These are phyloP conservation scores for Notodonta ziczac DNA, from an alignment of 2,888 invertebrate species.

Conservation along the genomic window DNA sequence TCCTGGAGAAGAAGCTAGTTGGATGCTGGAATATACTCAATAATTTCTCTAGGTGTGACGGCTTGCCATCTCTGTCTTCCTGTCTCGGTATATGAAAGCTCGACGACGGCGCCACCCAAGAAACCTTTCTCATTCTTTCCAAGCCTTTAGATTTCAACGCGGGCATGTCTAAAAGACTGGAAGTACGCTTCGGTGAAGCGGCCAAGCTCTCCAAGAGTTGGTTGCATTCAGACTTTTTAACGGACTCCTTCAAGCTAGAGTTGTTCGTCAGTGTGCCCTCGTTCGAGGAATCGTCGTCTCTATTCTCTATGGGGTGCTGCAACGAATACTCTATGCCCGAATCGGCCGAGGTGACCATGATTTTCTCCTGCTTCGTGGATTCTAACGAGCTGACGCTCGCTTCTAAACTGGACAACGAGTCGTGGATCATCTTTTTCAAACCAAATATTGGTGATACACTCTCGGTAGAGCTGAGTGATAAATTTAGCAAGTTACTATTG, in stretches of 20 bases:
- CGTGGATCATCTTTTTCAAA: conserved; percentile 71
- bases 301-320: conserved; percentile 67
- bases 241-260: conserved; percentile 70
- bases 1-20: conserved; percentile 84
- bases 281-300: conserved; percentile 76
- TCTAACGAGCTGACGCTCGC: conserved; percentile 81
- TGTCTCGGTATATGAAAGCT: conserved; percentile 69
- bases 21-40: conserved; percentile 88
- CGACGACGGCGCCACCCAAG: conserved; percentile 84
- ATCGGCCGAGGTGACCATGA: conserved; percentile 78
- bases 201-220: conserved; percentile 61
- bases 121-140: conserved; percentile 84
- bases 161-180: conserved; percentile 75
- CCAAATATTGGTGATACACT: conserved; percentile 80
- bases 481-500: conserved; percentile 65
- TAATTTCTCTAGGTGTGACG: conserved; percentile 87
- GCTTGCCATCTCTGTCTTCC: conserved; percentile 74
- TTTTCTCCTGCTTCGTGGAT: conserved; percentile 68
- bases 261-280: conserved; percentile 80
- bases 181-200: conserved; percentile 68
- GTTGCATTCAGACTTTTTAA: conserved; percentile 49
- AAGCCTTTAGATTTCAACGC: conserved; percentile 70
- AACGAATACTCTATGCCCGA: conserved; percentile 79
- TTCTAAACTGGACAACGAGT: conserved; percentile 77
- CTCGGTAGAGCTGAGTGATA: conserved; percentile 78